Percentiles rank a stretch among this genome's conserved stretches.
Conservation (phyloP, 2,797 vertebrate species). For the Eremophila alpestris region DNA sequence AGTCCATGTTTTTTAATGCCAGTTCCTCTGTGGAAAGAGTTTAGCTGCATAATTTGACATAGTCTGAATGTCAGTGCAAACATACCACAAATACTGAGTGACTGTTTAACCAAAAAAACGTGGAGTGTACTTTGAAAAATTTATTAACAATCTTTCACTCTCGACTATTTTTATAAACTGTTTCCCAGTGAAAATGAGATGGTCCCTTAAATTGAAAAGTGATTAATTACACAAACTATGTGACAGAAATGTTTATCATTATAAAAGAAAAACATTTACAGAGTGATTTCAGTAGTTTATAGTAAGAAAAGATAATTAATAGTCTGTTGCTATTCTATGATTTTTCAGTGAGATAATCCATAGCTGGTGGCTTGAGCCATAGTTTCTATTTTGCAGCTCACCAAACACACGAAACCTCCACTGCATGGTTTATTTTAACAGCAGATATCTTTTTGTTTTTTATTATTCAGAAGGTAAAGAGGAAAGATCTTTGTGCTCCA, state of each 20-base stretch:
- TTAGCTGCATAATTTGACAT: slow-evolving; percentile 14
- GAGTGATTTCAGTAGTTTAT: slow-evolving; percentile 39
- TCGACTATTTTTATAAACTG: slow-evolving; percentile 51
- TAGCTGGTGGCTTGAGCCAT: neutral
- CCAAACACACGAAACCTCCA: slow-evolving; percentile 4
- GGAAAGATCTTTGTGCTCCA: neutral
- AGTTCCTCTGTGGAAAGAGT: neutral
- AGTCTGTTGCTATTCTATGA: slow-evolving; percentile 52
- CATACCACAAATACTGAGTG: neutral
- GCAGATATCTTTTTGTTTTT: slow-evolving; percentile 1
- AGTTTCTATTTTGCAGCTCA: neutral
- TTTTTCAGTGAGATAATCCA: slow-evolving; percentile 55
- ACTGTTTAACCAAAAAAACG: neutral
- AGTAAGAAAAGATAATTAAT: slow-evolving; percentile 57
- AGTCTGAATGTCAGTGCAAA: neutral
- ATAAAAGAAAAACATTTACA: slow-evolving; percentile 67
- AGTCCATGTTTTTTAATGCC: neutral
- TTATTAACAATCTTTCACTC: slow-evolving; percentile 43
- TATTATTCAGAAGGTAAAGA: neutral
- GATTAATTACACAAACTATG: slow-evolving; percentile 44
- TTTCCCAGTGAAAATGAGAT: slow-evolving; percentile 54
- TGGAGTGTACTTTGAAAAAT: slow-evolving; percentile 4
- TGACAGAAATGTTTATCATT: slow-evolving; percentile 61
- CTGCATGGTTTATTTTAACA: slow-evolving; percentile 1
- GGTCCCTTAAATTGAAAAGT: slow-evolving; percentile 14